A percentile compares a stretch with the other conserved stretches of the same genome.
Conservation (phyloP, 2,888 invertebrate genomes). For the Neuroscelio doddi region DNA sequence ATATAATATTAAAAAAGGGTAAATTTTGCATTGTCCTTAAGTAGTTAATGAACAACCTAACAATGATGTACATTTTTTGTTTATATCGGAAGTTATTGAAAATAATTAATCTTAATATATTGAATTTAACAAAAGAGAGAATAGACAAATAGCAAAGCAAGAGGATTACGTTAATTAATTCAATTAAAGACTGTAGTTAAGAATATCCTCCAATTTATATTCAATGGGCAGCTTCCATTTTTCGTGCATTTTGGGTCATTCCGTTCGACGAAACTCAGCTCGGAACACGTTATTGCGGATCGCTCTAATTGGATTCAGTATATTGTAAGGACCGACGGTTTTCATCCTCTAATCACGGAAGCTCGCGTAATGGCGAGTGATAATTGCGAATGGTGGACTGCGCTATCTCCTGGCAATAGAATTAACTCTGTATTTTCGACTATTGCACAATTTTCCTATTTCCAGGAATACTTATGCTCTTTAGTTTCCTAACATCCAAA, state of each 20-base stretch:
- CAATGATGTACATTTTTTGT: too few relatives aligned
- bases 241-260: constrained; percentile 8
- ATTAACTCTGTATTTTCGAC: too few relatives aligned
- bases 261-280: background rate
- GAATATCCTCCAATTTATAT: constrained; percentile 26
- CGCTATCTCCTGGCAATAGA: background rate
- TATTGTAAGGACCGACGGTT: constrained; percentile 1
- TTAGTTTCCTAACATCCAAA: too few relatives aligned
- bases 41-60: too few relatives aligned
- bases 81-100: too few relatives aligned
- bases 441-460: too few relatives aligned
- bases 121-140: too few relatives aligned
- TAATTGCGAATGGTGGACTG: background rate
- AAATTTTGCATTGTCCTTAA: too few relatives aligned
- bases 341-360: constrained; percentile 5
- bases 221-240: constrained; percentile 18
- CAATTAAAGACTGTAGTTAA: constrained; percentile 25
- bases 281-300: constrained; percentile 6
- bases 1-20: too few relatives aligned
- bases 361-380: constrained; percentile 4
- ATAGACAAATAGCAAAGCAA: too few relatives aligned
- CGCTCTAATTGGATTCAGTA: constrained; percentile 28
- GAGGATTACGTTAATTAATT: constrained; percentile 36
- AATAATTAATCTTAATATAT: too few relatives aligned
- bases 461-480: too few relatives aligned